phyloP scores from a whole-genome alignment of 2,113 vertebrate genomes.

The Protobothrops flavoviridis region DNA sequence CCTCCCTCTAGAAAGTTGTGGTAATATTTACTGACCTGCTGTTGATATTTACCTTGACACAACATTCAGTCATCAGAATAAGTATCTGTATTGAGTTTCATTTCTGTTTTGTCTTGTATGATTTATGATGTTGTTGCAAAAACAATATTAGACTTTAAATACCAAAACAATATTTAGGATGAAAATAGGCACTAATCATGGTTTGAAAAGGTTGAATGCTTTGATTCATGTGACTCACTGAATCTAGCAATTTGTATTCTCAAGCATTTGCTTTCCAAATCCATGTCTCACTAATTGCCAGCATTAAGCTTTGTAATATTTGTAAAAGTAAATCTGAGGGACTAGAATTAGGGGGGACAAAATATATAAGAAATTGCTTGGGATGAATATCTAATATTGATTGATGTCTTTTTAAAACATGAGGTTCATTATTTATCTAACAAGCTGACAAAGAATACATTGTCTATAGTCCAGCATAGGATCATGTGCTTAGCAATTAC shows the following conservation, averaged over 20 bases:
- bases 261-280: slow-evolving; percentile 39
- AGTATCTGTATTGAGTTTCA: slow-evolving; percentile 39
- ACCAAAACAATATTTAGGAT: slow-evolving; percentile 56
- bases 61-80: slow-evolving; percentile 35
- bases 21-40: slow-evolving; percentile 32
- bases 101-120: slow-evolving; percentile 48
- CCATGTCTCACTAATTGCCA: slow-evolving; percentile 43
- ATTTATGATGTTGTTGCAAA: slow-evolving; percentile 48
- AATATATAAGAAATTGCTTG: neutral
- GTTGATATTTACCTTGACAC: slow-evolving; percentile 44
- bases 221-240: slow-evolving; percentile 56
- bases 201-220: slow-evolving; percentile 53
- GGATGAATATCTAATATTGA: slow-evolving; percentile 16
- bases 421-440: neutral
- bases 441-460: slow-evolving; percentile 7
- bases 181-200: slow-evolving; percentile 43
- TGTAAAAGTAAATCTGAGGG: slow-evolving; percentile 22
- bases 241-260: slow-evolving; percentile 51
- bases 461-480: neutral
- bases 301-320: slow-evolving; percentile 42
- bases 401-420: slow-evolving; percentile 3
- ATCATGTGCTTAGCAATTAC: neutral
- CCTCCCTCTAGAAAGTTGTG: slow-evolving; percentile 23
- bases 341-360: slow-evolving; percentile 38
- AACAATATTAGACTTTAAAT: slow-evolving; percentile 51